Conservation (phyloP, 2,888 invertebrate genomes). For the Meghimatium bilineatum region DNA sequence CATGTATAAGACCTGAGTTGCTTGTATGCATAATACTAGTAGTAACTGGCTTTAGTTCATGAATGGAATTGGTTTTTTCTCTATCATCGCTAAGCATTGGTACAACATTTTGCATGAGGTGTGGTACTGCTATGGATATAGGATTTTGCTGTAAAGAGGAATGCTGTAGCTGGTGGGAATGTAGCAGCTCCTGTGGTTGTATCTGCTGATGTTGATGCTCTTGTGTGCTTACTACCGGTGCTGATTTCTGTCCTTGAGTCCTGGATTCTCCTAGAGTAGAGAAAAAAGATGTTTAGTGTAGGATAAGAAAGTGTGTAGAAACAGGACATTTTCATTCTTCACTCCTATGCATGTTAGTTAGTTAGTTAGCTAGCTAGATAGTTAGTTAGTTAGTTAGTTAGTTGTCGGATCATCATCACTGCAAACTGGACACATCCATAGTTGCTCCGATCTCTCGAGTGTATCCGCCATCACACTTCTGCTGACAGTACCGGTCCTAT, state of each 20-base stretch:
- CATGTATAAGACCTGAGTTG: conserved; percentile 2
- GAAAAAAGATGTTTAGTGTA: no score
- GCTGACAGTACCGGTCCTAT: no score
- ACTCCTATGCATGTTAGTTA: no score
- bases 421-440: no score
- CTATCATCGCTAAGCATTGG: not conserved
- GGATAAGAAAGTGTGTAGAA: no score
- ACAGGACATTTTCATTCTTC: no score
- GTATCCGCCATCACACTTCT: no score
- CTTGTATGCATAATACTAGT: conserved; percentile 12
- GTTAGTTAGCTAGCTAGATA: no score
- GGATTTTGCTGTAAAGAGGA: not conserved
- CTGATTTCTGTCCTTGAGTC: not conserved
- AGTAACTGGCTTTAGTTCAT: conserved; percentile 28
- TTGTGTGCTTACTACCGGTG: not conserved
- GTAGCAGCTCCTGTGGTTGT: conserved; percentile 17
- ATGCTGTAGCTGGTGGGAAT: not conserved
- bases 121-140: not conserved
- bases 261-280: not conserved
- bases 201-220: not conserved
- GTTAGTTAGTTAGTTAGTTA: no score
- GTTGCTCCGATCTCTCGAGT: no score
- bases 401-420: no score
- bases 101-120: not conserved
- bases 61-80: conserved; percentile 5